Conservation (phyloP, 2,113 vertebrate species). For the Pheucticus melanocephalus region DNA sequence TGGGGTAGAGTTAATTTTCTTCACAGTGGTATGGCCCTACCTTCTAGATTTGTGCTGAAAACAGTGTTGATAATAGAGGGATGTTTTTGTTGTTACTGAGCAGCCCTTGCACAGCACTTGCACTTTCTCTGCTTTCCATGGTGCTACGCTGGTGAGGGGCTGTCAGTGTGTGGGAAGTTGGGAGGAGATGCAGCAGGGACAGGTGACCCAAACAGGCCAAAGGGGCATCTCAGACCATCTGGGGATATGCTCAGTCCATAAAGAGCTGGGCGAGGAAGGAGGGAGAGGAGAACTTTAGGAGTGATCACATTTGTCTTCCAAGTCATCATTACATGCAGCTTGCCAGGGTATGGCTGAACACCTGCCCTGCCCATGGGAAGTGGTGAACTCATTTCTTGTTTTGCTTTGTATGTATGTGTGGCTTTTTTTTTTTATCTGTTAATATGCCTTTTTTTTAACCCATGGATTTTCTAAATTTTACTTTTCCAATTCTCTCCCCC, state of each 20-base stretch:
- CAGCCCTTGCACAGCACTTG: background rate
- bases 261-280: background rate
- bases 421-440: background rate
- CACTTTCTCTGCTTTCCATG: background rate
- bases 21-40: background rate
- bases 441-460: background rate
- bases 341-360: background rate
- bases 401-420: background rate
- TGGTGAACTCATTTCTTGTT: background rate
- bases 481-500: background rate
- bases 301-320: background rate
- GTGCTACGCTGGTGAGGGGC: background rate
- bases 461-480: background rate
- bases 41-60: background rate
- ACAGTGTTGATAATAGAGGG: background rate
- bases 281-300: background rate
- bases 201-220: background rate
- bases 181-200: background rate
- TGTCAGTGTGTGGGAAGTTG: fast-evolving
- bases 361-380: background rate
- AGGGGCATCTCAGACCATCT: background rate
- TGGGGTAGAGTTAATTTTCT: background rate
- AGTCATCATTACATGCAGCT: background rate
- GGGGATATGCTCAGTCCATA: background rate
- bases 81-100: background rate